Base-by-base conservation (phyloP, 2,888 invertebrate species). In the Dryobota labecula region DNA sequence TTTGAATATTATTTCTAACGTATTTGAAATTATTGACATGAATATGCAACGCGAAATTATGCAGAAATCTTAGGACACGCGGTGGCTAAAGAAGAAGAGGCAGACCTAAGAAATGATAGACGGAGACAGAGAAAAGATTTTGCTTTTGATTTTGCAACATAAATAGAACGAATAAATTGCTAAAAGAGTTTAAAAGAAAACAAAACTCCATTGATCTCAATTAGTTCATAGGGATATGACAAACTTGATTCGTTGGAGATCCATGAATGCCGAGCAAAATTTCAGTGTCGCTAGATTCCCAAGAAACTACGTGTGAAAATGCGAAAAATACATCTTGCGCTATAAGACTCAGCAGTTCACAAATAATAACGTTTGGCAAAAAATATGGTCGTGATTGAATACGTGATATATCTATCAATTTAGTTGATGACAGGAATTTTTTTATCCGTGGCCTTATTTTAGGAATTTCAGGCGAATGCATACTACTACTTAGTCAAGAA, bases 371-470 rank as follows among this genome's bases (percentile, higher is more conserved):
- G 27, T 18, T 60, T 43, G 1, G 36, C 24, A 38, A 64, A 60
- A 78, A 49, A 54, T 57, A 2, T 51, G 15, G 27, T 47, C 15
- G 45, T 58, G 20, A 67, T 69, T 45, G 20, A 45, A 62, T 69
- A 80, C 70, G 70, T 76, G 76, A 78, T 70, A 66, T 58, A 38
- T 80, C n/a, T 58, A 64, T 30, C n/a, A 69, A 64, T 63, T 51
- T 53, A 30, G 36, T 64, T 63, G 56, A 63, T 56, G 62, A 69
- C 57, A 49, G 20, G 8, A 36, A 70, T 47, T 20, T 41, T 24
- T 15, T 3, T 33, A 36, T 49, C 27, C 27, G 13, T 47, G 70
- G 47, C 54, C 41, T 69, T 60, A 36, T 43, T 76, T n/a, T 13
- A 45, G 2, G 8, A n/a, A 58, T 73, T 58, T 57, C 20, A 47